These are phyloP conservation scores for Telenomus remus DNA, from an alignment of 1,140 invertebrate genomes.

Conservation along the genomic window DNA sequence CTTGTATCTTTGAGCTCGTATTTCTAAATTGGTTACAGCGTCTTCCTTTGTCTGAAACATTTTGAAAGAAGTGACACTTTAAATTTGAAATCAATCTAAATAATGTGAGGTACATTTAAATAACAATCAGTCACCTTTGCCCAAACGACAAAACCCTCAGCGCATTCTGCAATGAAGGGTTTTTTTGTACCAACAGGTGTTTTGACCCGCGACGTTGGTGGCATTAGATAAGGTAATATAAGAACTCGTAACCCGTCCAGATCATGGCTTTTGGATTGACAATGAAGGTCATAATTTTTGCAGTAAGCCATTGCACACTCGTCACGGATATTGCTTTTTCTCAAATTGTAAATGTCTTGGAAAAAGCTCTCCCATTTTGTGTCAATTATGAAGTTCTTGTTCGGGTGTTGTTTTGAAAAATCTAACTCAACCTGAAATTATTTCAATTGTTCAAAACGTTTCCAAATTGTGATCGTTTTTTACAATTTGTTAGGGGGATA, in stretches of 20 bases:
- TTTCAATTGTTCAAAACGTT: no score
- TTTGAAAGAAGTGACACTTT: no score
- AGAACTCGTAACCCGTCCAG: slow-evolving; percentile 36
- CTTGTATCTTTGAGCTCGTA: slow-evolving; percentile 41
- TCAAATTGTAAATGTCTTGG: slow-evolving; percentile 27
- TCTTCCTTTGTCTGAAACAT: slow-evolving; percentile 29
- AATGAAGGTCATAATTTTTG: slow-evolving; percentile 45
- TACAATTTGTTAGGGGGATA: no score
- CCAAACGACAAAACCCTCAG: slow-evolving; percentile 50
- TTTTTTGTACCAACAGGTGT: slow-evolving; percentile 49
- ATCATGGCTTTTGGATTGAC: slow-evolving; percentile 8
- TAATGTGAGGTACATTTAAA: background rate
- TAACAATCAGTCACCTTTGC: slow-evolving; percentile 20
- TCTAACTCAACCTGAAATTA: slow-evolving; percentile 44
- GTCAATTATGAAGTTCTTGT: slow-evolving; percentile 27
- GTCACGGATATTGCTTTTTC: slow-evolving; percentile 41
- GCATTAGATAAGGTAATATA: slow-evolving; percentile 46
- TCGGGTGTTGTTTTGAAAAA: slow-evolving; percentile 31
- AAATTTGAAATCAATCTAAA: background rate
- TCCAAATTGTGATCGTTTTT: no score
- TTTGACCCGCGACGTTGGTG: slow-evolving; percentile 45
- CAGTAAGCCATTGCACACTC: slow-evolving; percentile 39
- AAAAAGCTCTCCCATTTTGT: slow-evolving; percentile 49
- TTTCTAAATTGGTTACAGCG: slow-evolving; percentile 25
- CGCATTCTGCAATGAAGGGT: slow-evolving; percentile 49